Conservation (phyloP, 2,888 invertebrate species). For the Netelia melanura region DNA sequence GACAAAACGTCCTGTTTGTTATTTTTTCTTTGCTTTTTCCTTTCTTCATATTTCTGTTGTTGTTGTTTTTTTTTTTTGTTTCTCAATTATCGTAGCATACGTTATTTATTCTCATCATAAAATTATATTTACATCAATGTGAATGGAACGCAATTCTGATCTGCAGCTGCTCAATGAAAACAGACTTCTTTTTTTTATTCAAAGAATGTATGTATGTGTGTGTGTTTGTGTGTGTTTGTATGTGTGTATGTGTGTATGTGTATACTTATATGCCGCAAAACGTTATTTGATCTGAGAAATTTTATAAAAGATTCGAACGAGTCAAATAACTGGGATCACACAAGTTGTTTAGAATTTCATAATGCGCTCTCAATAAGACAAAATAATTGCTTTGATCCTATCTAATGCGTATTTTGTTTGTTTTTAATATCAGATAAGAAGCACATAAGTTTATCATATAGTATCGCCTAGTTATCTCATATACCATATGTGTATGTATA, state of each 20-base stretch:
- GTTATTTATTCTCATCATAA: conserved; percentile 65
- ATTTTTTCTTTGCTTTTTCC: conserved; percentile 21
- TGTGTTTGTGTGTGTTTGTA: neutral
- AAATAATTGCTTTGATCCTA: conserved; percentile 55
- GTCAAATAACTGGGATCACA: conserved; percentile 17
- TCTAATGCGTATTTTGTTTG: conserved; percentile 50
- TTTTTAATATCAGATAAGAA: conserved; percentile 58
- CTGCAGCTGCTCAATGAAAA: conserved; percentile 25
- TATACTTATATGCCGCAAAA: conserved; percentile 38
- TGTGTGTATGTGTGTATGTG: neutral
- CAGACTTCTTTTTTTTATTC: conserved; percentile 5
- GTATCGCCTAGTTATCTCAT: conserved; percentile 44
- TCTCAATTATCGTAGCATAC: conserved; percentile 39
- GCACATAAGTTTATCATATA: conserved; percentile 50
- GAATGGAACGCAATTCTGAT: conserved; percentile 60
- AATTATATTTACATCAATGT: conserved; percentile 65
- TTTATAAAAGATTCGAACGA: neutral
- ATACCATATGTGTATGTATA: conserved; percentile 24
- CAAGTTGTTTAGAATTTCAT: conserved; percentile 30
- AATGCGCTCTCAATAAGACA: conserved; percentile 36
- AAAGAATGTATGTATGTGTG: conserved; percentile 4
- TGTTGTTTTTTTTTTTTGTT: conserved; percentile 23
- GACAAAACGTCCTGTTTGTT: conserved; percentile 25
- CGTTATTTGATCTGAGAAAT: conserved; percentile 20
- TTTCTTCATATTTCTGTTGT: conserved; percentile 6